Conservation (phyloP, 2,797 vertebrate genomes). For the Amblyopsis hoosieri region DNA sequence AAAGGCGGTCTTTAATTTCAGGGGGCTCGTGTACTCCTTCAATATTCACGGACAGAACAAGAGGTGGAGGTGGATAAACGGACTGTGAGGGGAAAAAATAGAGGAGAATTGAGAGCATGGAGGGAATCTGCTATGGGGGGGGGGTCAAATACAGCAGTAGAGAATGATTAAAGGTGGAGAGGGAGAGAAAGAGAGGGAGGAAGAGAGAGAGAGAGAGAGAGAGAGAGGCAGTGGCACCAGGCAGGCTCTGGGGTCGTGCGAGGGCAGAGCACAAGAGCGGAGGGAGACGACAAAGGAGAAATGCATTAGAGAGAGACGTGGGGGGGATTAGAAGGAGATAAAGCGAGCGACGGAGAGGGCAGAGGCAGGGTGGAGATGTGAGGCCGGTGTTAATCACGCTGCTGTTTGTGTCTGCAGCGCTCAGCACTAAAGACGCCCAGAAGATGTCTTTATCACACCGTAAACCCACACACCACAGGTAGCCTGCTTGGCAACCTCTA, state of each 20-base stretch:
- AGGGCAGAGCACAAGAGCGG: conserved; percentile 20
- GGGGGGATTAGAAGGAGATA: conserved; percentile 28
- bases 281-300: conserved; percentile 1
- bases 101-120: not conserved
- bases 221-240: conserved; percentile 19
- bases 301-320: conserved; percentile 13
- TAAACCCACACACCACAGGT: conserved; percentile 45
- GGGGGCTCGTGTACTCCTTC: conserved; percentile 8
- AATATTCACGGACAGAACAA: conserved; percentile 12
- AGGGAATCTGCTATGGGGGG: not conserved
- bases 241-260: conserved; percentile 20
- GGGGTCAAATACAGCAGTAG: not conserved
- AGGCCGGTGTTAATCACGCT: conserved; percentile 51
- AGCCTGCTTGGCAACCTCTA: conserved; percentile 41
- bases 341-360: conserved; percentile 30
- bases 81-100: not conserved
- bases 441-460: conserved; percentile 47
- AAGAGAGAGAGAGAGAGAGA: not conserved
- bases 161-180: conserved; percentile 3
- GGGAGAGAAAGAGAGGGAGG: not conserved
- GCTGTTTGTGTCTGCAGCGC: conserved; percentile 62
- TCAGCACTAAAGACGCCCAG: conserved; percentile 57
- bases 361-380: conserved; percentile 35
- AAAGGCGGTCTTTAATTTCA: conserved; percentile 18
- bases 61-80: not conserved